phyloP scores from a whole-genome alignment of 2,888 invertebrate genomes.

The Sminthurides aquaticus region DNA sequence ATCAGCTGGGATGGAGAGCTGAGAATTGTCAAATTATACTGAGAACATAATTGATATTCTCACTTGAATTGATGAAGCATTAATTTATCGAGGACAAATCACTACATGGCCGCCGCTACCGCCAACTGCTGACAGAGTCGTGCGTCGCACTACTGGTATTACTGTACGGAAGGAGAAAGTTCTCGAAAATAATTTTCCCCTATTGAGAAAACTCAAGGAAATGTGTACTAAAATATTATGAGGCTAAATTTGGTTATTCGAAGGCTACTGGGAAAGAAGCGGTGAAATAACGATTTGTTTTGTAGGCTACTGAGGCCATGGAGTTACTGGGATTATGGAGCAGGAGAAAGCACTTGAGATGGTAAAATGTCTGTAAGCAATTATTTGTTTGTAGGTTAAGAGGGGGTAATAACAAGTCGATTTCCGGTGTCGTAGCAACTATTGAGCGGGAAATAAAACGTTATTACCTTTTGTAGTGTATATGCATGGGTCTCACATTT shows the following conservation, averaged over 20 bases:
- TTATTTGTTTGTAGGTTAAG: neutral
- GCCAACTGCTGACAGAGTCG: too few relatives aligned
- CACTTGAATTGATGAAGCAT: slow-evolving; percentile 39
- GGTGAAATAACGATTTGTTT: too few relatives aligned
- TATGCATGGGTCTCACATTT: slow-evolving; percentile 7
- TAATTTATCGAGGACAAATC: slow-evolving; percentile 32
- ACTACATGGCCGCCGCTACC: neutral
- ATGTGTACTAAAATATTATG: too few relatives aligned
- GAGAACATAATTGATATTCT: slow-evolving; percentile 39
- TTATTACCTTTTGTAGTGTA: neutral
- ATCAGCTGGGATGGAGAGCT: slow-evolving; percentile 5
- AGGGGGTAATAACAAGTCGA: neutral
- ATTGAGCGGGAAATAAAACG: neutral
- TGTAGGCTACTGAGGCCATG: too few relatives aligned
- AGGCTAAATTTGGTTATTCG: too few relatives aligned
- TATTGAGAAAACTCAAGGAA: too few relatives aligned
- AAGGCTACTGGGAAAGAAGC: too few relatives aligned
- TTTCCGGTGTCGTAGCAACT: neutral
- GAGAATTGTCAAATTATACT: slow-evolving; percentile 28
- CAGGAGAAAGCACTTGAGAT: neutral
- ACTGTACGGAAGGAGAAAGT: too few relatives aligned
- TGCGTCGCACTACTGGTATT: too few relatives aligned
- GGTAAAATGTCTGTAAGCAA: neutral
- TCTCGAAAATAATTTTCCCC: too few relatives aligned
- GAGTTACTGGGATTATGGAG: too few relatives aligned